Percentiles rank a stretch among this genome's conserved stretches.
Evolutionary conservation across 2,113 vertebrate genomes (phyloP).

Genomic region (crab-eating macaque (Macaca fascicularis)): T2T-MFA8v1.1 NC_088379.1:117185001-117185500

Average conservation of each 20-base stretch:
- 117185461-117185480: background rate
- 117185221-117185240: conserved; percentile 27
- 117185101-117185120: conserved; percentile 38
- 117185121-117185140: conserved; percentile 16
- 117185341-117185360: background rate
- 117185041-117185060: conserved; percentile 48
- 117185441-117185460: background rate
- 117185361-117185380: background rate
- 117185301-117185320: background rate
- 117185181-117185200: conserved; percentile 11
- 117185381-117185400: background rate
- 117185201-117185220: conserved; percentile 53
- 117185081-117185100: conserved; percentile 52
- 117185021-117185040: conserved; percentile 57
- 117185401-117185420: background rate
- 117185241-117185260: conserved; percentile 9
- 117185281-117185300: background rate
- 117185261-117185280: background rate
- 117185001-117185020: background rate
- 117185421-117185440: background rate
- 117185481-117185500: background rate
- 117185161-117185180: conserved; percentile 7
- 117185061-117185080: background rate
- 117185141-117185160: background rate
- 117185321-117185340: background rate